phyloP scores from a whole-genome alignment of 2,888 invertebrate genomes.

The Tachina grossa region DNA sequence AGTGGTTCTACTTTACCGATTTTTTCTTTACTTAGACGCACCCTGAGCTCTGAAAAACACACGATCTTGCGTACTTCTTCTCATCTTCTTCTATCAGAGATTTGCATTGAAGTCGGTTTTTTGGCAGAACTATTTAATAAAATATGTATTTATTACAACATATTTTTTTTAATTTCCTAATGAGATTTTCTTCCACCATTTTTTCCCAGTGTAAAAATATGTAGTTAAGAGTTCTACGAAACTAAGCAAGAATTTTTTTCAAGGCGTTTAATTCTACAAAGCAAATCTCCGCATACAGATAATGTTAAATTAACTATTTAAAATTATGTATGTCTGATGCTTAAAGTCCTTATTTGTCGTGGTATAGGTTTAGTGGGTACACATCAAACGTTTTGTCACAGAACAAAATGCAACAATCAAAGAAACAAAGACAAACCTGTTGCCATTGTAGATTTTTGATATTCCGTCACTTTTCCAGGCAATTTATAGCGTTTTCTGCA shows the following conservation, averaged over 20 bases:
- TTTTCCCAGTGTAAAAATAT: constrained; percentile 3
- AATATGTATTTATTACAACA: neutral
- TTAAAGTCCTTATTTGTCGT: constrained; percentile 60
- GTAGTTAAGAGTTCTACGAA: constrained; percentile 14
- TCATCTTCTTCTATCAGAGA: too few relatives aligned
- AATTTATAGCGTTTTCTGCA: constrained; percentile 47
- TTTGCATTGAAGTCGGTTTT: too few relatives aligned
- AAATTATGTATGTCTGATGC: constrained; percentile 55
- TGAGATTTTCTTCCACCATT: neutral
- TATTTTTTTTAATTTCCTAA: neutral
- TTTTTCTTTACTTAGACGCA: too few relatives aligned
- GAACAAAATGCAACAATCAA: constrained; percentile 38
- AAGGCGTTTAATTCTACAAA: constrained; percentile 18
- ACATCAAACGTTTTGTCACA: constrained; percentile 59
- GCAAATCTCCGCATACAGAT: constrained; percentile 37
- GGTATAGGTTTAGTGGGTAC: constrained; percentile 51
- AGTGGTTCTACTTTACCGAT: too few relatives aligned
- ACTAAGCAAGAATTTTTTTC: neutral
- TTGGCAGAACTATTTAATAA: too few relatives aligned
- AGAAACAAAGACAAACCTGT: constrained; percentile 46
- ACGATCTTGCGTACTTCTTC: too few relatives aligned
- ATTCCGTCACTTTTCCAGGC: constrained; percentile 58
- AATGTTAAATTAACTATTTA: constrained; percentile 57
- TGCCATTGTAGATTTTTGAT: constrained; percentile 46
- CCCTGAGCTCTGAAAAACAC: too few relatives aligned